Evolutionary conservation across 2,797 vertebrate genomes (phyloP).

Genomic region (Discoglossus pictus): DNA sequence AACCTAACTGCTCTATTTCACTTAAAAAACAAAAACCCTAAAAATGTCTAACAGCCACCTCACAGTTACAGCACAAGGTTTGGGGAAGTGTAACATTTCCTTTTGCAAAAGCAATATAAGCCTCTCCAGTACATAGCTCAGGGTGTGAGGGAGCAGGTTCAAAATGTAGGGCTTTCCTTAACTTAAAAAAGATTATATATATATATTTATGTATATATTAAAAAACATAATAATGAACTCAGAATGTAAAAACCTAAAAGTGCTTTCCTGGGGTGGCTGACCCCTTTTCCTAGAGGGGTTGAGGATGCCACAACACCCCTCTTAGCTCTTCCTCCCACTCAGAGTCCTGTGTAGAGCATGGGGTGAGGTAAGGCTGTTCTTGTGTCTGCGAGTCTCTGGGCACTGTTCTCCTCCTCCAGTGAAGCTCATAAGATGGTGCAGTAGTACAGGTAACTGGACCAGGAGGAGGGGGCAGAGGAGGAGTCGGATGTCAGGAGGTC

Average conservation of each 20-base stretch:
- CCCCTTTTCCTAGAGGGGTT: slow-evolving; percentile 35
- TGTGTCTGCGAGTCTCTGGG: slow-evolving; percentile 61
- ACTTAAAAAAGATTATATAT: slow-evolving; percentile 42
- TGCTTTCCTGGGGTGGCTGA: slow-evolving; percentile 21
- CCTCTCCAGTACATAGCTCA: not conserved
- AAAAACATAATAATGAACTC: slow-evolving; percentile 26
- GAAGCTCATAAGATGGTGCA: slow-evolving; percentile 83
- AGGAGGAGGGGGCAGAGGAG: slow-evolving; percentile 80
- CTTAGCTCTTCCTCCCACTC: slow-evolving; percentile 30
- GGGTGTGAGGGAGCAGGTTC: not conserved
- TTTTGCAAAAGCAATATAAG: slow-evolving; percentile 8
- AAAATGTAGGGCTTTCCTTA: slow-evolving; percentile 21
- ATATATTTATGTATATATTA: slow-evolving; percentile 27
- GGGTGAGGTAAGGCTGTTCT: slow-evolving; percentile 76
- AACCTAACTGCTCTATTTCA: not conserved
- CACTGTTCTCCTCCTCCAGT: slow-evolving; percentile 62
- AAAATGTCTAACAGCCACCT: not conserved
- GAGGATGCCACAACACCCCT: slow-evolving; percentile 35
- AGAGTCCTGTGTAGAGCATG: slow-evolving; percentile 31
- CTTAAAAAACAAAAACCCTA: slow-evolving; percentile 1
- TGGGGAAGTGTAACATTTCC: not conserved
- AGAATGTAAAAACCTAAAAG: slow-evolving; percentile 51
- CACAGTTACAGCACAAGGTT: not conserved
- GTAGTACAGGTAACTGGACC: slow-evolving; percentile 86
- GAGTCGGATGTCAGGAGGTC: slow-evolving; percentile 80